Conservation (phyloP, 2,888 invertebrate species). For the Hipparchia sbordonii region DNA sequence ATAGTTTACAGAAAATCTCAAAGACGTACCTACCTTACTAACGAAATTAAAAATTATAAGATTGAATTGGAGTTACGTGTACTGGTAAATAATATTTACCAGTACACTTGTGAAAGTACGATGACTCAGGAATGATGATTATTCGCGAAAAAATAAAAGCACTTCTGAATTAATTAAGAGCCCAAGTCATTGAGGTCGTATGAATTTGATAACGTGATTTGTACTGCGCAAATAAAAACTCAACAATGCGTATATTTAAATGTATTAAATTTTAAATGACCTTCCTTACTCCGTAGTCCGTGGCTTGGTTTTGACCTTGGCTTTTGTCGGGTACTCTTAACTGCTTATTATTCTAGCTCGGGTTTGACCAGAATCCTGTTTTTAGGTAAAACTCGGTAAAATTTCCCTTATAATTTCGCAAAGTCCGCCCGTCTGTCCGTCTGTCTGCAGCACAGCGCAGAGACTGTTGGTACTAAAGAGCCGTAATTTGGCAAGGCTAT, state of each 20-base stretch:
- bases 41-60: neutral
- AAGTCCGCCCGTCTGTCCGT: no score
- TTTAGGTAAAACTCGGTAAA: no score
- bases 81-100: neutral
- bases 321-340: neutral
- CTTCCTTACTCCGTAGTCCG: neutral
- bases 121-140: neutral
- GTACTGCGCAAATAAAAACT: neutral
- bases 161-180: constrained; percentile 3
- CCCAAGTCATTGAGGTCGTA: constrained; percentile 3
- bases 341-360: neutral
- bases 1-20: no score
- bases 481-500: no score
- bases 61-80: neutral
- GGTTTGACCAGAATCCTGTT: neutral
- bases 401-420: no score
- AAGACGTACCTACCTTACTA: no score
- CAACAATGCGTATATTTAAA: neutral
- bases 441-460: no score
- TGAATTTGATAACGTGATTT: constrained; percentile 6
- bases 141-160: neutral
- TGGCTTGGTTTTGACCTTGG: neutral
- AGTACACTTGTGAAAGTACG: neutral
- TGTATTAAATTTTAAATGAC: neutral
- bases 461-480: no score